Evolutionary conservation across 1,140 invertebrate genomes (phyloP).

Genomic region (Capitella teleta): DNA sequence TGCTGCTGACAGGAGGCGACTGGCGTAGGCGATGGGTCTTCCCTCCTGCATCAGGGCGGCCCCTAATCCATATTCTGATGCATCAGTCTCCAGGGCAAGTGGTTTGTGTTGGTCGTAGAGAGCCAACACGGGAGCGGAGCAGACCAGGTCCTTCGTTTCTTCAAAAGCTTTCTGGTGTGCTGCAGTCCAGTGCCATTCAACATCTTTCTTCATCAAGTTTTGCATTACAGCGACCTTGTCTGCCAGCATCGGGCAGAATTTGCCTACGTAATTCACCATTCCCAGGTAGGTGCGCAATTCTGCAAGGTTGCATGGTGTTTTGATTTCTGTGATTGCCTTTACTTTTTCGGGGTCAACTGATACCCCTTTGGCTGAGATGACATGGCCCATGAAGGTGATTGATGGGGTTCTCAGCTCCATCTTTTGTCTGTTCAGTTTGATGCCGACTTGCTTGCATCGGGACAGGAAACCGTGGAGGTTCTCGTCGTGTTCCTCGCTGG

Average conservation of each 20-base stretch:
- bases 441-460: conserved; percentile 22
- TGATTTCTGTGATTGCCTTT: conserved; percentile 22
- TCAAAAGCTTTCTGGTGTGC: conserved; percentile 14
- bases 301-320: conserved; percentile 12
- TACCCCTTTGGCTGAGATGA: conserved; percentile 34
- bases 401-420: neutral
- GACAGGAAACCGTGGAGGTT: conserved; percentile 28
- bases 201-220: conserved; percentile 4
- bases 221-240: neutral
- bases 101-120: conserved; percentile 3
- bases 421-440: conserved; percentile 36
- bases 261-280: conserved; percentile 18
- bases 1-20: conserved; percentile 1
- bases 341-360: conserved; percentile 34
- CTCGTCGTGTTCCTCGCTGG: conserved; percentile 22
- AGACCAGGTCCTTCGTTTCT: conserved; percentile 18
- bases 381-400: conserved; percentile 16
- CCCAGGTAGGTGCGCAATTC: conserved; percentile 18
- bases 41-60: conserved; percentile 3
- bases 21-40: conserved; percentile 1
- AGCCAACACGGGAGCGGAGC: conserved; percentile 10
- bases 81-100: conserved; percentile 3
- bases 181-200: conserved; percentile 10
- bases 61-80: conserved; percentile 5
- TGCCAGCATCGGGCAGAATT: conserved; percentile 14